These are phyloP conservation scores for Desoria tigrina DNA, from an alignment of 2,888 invertebrate genomes.

Conservation along the genomic window DNA sequence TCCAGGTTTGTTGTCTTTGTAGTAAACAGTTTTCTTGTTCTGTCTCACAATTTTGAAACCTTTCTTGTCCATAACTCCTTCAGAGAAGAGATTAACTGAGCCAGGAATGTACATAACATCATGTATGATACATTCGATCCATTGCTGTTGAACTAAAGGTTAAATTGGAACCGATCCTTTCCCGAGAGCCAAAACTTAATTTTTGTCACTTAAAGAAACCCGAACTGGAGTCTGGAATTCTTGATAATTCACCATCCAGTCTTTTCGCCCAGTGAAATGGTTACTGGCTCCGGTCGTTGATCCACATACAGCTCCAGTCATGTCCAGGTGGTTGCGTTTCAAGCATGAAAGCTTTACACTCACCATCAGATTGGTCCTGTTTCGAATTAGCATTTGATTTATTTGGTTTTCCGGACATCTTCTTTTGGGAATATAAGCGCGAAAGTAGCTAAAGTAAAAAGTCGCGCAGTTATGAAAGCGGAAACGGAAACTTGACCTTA, in stretches of 20 bases:
- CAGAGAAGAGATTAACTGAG: slow-evolving; percentile 35
- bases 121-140: slow-evolving; percentile 19
- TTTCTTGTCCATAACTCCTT: slow-evolving; percentile 29
- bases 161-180: slow-evolving; percentile 24
- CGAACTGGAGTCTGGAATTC: slow-evolving; percentile 11
- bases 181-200: slow-evolving; percentile 3
- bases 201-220: slow-evolving; percentile 26
- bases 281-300: slow-evolving; percentile 30
- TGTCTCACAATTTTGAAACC: slow-evolving; percentile 29
- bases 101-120: slow-evolving; percentile 32
- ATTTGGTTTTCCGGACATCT: neutral
- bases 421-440: no score
- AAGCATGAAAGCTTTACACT: slow-evolving; percentile 1
- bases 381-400: neutral
- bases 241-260: slow-evolving; percentile 32
- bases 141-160: slow-evolving; percentile 19
- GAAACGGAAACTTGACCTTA: no score
- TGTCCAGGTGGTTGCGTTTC: neutral
- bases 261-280: slow-evolving; percentile 30
- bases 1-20: slow-evolving; percentile 17
- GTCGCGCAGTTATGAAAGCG: no score
- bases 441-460: no score
- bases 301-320: neutral
- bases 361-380: neutral
- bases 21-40: slow-evolving; percentile 4